phyloP scores from a whole-genome alignment of 1,140 invertebrate species.

The Samia ricini region DNA sequence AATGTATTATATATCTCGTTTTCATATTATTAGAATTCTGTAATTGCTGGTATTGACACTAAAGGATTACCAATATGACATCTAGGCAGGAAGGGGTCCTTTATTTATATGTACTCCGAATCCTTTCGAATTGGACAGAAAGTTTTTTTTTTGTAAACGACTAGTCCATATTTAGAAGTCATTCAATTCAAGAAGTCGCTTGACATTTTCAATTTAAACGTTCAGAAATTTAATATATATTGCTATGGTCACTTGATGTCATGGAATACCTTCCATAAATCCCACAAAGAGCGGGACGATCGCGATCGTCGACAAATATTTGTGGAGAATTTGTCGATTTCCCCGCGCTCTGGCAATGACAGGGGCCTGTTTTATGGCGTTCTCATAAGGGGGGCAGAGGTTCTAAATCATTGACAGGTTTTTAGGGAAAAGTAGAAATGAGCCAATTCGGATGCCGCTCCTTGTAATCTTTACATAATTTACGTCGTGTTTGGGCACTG shows the following conservation, averaged over 20 bases:
- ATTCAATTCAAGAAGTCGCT: too few species aligned
- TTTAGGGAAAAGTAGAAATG: slow-evolving; percentile 30
- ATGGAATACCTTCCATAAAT: slow-evolving; percentile 8
- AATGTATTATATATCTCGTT: too few species aligned
- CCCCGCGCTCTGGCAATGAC: slow-evolving; percentile 47
- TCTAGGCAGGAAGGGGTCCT: too few species aligned
- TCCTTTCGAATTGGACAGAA: too few species aligned
- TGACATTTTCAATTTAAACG: too few species aligned
- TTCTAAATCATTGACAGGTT: slow-evolving; percentile 55
- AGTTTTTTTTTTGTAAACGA: too few species aligned
- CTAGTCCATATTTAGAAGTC: too few species aligned
- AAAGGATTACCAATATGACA: too few species aligned
- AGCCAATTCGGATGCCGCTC: slow-evolving; percentile 10
- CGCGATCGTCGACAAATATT: slow-evolving; percentile 25
- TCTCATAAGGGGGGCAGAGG: slow-evolving; percentile 39
- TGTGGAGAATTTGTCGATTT: slow-evolving; percentile 47
- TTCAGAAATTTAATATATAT: neutral
- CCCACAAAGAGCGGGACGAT: neutral
- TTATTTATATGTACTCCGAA: too few species aligned
- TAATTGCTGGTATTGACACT: too few species aligned
- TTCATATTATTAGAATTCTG: too few species aligned
- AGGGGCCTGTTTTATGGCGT: slow-evolving; percentile 62
- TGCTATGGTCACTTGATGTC: neutral
- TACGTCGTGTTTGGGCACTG: too few species aligned
- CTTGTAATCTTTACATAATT: neutral